These are phyloP conservation scores for Meiosimyza decipiens DNA, from an alignment of 2,888 invertebrate genomes.

Conservation along the genomic window DNA sequence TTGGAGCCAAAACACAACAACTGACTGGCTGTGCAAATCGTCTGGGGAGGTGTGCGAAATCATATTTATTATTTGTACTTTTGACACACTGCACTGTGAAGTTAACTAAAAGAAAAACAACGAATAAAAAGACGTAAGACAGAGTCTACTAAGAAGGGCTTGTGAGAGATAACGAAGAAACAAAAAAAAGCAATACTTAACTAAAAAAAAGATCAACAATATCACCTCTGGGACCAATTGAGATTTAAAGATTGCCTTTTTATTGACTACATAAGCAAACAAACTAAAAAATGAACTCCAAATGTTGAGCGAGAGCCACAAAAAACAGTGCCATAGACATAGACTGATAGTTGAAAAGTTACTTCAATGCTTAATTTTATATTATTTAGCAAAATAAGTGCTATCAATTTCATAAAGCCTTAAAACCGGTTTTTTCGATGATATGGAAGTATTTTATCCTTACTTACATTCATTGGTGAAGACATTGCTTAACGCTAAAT, in stretches of 20 bases:
- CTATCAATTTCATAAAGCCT: too few species aligned
- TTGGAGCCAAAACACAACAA: neutral
- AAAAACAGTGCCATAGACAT: neutral
- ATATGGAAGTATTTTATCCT: too few species aligned
- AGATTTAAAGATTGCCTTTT: constrained; percentile 45
- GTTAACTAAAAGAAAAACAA: neutral
- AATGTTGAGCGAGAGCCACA: too few species aligned
- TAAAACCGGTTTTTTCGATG: too few species aligned
- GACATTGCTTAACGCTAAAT: too few species aligned
- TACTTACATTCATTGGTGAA: too few species aligned
- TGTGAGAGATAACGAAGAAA: neutral
- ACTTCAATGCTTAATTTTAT: neutral
- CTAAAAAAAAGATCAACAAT: constrained; percentile 19
- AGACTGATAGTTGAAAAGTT: constrained; percentile 11
- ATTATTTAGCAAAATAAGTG: neutral
- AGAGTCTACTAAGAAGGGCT: constrained; percentile 11
- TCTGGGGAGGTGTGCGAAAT: constrained; percentile 51
- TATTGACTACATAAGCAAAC: neutral
- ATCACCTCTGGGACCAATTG: constrained; percentile 59
- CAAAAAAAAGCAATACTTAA: constrained; percentile 9
- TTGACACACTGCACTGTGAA: constrained; percentile 37
- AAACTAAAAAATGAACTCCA: neutral
- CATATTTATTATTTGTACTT: constrained; percentile 56
- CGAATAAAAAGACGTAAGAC: neutral
- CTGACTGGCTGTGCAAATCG: constrained; percentile 14